Evolutionary conservation across 1,140 invertebrate species (phyloP), one percentile per base, ranked within the genome.

Genomic region (Mylabris phalerata): DNA sequence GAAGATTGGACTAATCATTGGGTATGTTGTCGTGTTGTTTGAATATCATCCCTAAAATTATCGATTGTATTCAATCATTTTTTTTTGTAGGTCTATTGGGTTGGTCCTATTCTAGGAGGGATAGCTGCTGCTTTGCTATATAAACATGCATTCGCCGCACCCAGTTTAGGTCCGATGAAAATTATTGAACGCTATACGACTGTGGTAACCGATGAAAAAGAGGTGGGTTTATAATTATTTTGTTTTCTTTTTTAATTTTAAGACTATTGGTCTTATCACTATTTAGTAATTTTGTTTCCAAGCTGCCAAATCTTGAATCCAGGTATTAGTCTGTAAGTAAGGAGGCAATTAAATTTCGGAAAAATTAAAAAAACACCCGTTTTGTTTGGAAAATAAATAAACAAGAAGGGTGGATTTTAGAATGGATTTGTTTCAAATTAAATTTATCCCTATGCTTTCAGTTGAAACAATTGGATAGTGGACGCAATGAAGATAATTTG

Each of bases 31-130:
- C 19, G 19, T 19, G 19, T 19, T 19, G 1, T 2, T 19, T 1
- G 78, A 83, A 79, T 71, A 49, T 59, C 19, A 19, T 19, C 48
- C 50, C 24, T 49, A 3, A 56, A 13, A 52, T 42, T 26, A 11
- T n/a, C 32, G 4, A 32, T 32, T 32, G 2, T 32, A 32, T 32
- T 32, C 32, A 38, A 38, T 46, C 32, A n/a, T 9, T 11, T 7
- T 9, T 25, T 56, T 60, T 74, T 74, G 4, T 71, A 88, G 88
- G 78, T 94, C 0, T 95, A 93, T 75, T 95, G 92, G 93, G 77
- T 87, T 2, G 92, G 92, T 0, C 91, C 92, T 0, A 80, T 91
- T 54, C 73, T 88, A 0, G 92, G 92, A 2, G 92, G 87, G 3
- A 80, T 91, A 27, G 79, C 83, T 0, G 92, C 88, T 1, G 84